Evolutionary conservation across 2,888 invertebrate genomes (phyloP).

Genomic region (Pharmacophagus antenor): DNA sequence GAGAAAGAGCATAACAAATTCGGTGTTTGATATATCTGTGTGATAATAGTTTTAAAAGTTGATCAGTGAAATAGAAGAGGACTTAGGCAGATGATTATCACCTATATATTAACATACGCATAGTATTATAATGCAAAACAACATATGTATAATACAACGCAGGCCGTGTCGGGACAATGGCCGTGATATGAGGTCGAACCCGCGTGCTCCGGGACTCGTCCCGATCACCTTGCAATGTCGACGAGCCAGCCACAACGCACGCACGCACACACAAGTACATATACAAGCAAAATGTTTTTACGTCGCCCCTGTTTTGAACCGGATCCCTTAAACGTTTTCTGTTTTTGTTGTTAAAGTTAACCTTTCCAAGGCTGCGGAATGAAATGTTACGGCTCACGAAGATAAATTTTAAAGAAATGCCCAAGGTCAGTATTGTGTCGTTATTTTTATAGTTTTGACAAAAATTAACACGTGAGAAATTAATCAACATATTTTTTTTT

Average conservation of each 20-base stretch:
- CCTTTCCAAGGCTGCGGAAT: conserved; percentile 24
- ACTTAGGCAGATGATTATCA: too few relatives aligned
- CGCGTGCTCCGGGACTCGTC: conserved; percentile 38
- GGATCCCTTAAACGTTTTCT: conserved; percentile 15
- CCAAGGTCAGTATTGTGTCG: too few relatives aligned
- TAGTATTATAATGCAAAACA: background rate
- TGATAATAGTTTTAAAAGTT: too few relatives aligned
- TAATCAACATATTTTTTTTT: background rate
- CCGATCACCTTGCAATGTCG: conserved; percentile 75
- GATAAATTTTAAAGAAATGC: background rate
- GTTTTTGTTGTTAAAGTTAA: conserved; percentile 20
- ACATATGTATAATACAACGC: background rate
- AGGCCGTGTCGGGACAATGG: conserved; percentile 30
- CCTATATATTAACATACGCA: too few relatives aligned
- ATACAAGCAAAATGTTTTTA: conserved; percentile 18
- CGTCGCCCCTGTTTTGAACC: conserved; percentile 13
- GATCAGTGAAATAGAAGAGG: too few relatives aligned
- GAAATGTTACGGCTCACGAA: background rate
- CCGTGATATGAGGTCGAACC: conserved; percentile 29
- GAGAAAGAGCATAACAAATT: too few relatives aligned
- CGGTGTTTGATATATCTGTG: too few relatives aligned
- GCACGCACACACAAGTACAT: conserved; percentile 19
- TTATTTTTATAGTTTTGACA: background rate
- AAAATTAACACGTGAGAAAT: background rate
- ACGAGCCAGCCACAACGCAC: conserved; percentile 42